A percentile compares a stretch with the other conserved stretches of the same genome.
phyloP scores from a whole-genome alignment of 2,797 vertebrate genomes.

The Myotis daubentonii region DNA sequence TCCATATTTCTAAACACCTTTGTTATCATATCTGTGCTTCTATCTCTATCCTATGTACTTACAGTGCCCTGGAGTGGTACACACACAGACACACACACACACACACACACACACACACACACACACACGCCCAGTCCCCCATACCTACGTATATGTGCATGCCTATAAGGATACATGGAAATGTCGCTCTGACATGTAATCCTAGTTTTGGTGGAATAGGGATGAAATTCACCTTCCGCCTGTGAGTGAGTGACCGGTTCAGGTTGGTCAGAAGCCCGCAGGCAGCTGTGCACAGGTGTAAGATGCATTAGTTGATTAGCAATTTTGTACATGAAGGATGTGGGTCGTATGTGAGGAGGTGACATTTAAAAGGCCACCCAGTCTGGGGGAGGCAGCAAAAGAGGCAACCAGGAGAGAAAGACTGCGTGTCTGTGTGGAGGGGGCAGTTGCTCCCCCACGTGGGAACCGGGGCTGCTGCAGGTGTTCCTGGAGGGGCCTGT shows the following conservation, averaged over 20 bases:
- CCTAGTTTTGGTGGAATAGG: background rate
- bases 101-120: background rate
- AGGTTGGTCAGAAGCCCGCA: background rate
- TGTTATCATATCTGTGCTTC: background rate
- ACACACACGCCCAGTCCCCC: too few species aligned
- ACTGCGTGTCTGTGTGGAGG: background rate
- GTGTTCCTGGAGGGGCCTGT: background rate
- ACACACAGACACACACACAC: too few species aligned
- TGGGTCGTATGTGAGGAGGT: background rate
- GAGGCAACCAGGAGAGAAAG: background rate
- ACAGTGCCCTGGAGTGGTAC: background rate
- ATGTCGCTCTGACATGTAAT: background rate
- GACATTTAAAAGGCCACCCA: background rate
- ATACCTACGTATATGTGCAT: too few species aligned
- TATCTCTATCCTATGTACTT: background rate
- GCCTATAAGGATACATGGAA: background rate
- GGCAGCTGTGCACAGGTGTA: background rate
- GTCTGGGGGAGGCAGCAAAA: background rate
- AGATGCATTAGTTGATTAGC: background rate
- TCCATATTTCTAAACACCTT: background rate
- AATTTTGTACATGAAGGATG: background rate
- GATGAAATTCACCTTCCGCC: background rate
- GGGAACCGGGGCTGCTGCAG: background rate
- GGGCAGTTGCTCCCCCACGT: too few species aligned
- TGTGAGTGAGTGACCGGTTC: background rate